Evolutionary conservation across 2,113 vertebrate genomes (phyloP).

Genomic region (Felis chaus): DNA sequence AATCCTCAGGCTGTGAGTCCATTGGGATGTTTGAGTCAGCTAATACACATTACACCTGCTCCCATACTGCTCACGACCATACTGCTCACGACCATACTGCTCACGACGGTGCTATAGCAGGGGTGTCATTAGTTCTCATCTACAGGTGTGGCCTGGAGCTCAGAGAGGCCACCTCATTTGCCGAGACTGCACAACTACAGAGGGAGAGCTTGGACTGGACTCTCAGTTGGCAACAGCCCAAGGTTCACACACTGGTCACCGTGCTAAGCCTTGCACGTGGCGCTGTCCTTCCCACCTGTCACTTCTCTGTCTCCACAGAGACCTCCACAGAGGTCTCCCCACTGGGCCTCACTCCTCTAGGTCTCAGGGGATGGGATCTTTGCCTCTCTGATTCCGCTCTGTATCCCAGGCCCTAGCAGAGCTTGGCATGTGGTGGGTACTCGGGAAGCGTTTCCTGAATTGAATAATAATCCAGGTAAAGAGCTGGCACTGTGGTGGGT

Average conservation of each 20-base stretch:
- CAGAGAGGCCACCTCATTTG: not conserved
- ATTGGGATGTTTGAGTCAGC: not conserved
- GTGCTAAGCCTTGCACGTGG: rapidly evolving
- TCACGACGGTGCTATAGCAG: not conserved
- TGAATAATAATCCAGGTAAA: not conserved
- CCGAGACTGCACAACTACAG: not conserved
- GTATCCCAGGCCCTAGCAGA: not conserved
- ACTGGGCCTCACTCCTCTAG: too few relatives aligned
- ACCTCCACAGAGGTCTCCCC: not conserved
- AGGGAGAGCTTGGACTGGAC: not conserved
- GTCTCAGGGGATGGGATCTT: not conserved
- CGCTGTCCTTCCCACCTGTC: not conserved
- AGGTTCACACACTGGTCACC: not conserved
- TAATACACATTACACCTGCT: not conserved
- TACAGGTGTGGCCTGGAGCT: not conserved
- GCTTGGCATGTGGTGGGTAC: not conserved
- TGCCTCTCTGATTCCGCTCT: not conserved
- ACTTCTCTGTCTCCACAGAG: not conserved
- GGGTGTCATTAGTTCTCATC: not conserved
- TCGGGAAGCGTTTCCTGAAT: not conserved
- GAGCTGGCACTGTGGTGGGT: not conserved
- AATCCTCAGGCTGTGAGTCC: not conserved
- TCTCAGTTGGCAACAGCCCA: not conserved
- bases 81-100: not conserved
- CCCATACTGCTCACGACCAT: not conserved